These are phyloP conservation scores for Amblyraja radiata DNA, from an alignment of 2,797 vertebrate genomes.

Conservation along the genomic window DNA sequence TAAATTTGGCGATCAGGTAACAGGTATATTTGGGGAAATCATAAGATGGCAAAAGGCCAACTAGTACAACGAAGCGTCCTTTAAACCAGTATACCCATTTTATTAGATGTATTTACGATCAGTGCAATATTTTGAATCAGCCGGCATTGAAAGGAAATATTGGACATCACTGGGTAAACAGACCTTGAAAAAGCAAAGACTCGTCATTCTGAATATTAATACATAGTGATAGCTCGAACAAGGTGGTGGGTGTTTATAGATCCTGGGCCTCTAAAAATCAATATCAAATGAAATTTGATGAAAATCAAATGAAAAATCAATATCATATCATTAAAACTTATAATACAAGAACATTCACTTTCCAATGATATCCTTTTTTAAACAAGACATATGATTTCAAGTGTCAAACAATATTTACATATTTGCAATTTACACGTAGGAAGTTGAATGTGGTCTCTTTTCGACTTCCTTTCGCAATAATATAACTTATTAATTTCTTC, in stretches of 20 bases:
- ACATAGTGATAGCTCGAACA: not conserved
- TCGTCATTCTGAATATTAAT: not conserved
- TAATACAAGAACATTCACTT: constrained; percentile 16
- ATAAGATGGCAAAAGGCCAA: not conserved
- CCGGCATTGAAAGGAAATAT: not conserved
- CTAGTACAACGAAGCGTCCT: not conserved
- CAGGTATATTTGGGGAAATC: not conserved
- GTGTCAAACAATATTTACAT: constrained; percentile 27
- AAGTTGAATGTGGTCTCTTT: not conserved
- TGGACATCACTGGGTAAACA: not conserved
- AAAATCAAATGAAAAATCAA: not conserved
- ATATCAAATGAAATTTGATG: too few relatives aligned
- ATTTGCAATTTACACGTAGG: constrained; percentile 34
- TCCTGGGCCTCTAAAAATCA: constrained; percentile 18
- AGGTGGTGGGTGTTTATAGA: not conserved
- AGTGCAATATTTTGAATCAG: constrained; percentile 23
- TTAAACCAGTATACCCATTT: constrained; percentile 36
- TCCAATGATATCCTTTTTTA: not conserved
- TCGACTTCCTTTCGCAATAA: constrained; percentile 22
- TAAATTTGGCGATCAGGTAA: not conserved
- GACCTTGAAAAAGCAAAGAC: not conserved
- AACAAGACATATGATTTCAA: constrained; percentile 15
- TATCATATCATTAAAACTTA: not conserved
- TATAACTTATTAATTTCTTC: constrained; percentile 30
- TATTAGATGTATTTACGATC: constrained; percentile 11